Base-by-base conservation (phyloP, 35 echinoderm and acorn worm genomes). In the Anneissia japonica region DNA sequence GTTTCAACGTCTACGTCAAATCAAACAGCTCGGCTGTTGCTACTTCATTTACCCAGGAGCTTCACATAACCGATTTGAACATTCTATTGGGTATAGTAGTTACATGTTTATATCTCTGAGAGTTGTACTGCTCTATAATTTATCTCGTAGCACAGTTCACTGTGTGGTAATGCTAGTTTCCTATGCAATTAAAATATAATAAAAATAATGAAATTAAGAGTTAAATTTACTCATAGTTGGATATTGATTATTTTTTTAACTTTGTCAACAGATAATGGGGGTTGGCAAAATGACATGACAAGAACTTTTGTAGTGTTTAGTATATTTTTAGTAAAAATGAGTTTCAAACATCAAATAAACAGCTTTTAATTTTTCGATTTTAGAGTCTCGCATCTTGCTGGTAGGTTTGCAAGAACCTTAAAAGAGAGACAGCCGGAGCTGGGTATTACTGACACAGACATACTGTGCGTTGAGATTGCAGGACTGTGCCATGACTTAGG, bases 401-500 rank as follows among this genome's bases (percentile, higher is more conserved):
- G 87, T 0, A n/a, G 72, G 37, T 37, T 82, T 23, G 78, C 72
- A 1, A 32, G 21, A 36, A 75, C 17, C 23, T 55, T 89, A 37
- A 39, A 82, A 51, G 39, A 75, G 5, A 37, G 77, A 16, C 78
- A 73, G 17, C 46, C 34, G 19, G 36, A 73, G 74, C 0, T 74
- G 32, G 12, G 4, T 5, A 88, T 88, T 37, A 38, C 79, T 35
- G 78, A 46, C 4, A 46, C 30, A n/a, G 86, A 88, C 16, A 73
- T 88, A 5, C 74, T 76, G 19, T 79, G 85, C 9, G 85, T 87
- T 17, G 73, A 87, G 33, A 87, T 87, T 31, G 85, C 86, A 10
- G 86, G 86, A 35, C 46, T 88, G 1, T 88, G 86, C 34, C 86
- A 88, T 73, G 86, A 88, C 36, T 45, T 88, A 17, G 86, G 86